Evolutionary conservation across 2,797 vertebrate species (phyloP), one percentile per base, ranked within the genome.

Genomic region (Enteromius treurensis): DNA sequence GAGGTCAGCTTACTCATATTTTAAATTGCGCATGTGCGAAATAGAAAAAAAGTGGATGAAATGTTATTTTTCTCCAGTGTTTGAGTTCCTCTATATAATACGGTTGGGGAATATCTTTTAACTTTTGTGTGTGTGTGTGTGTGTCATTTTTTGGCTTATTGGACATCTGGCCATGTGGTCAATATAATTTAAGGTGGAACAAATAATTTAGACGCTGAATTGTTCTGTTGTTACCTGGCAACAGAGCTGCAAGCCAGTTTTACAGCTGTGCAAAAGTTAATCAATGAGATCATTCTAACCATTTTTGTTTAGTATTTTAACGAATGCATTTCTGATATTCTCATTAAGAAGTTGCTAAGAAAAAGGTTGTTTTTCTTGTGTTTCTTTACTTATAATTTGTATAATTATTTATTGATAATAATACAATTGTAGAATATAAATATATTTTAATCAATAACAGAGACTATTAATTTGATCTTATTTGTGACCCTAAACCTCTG

Each of bases 171-270:
- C 55, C 17, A 73, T 73, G 69, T n/a, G 17, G 19, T 40, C 17
- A 1, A 75, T 40, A 64, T 26, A 1, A 53, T 81, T 81, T 74
- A 53, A 82, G 42, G 70, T 65, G 60, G 21, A 75, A 82, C 15
- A 21, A 17, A 51, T 37, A 37, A 74, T 26, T 74, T 4, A 49
- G 4, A 74, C 9, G 1, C 3, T 1, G 37, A 49, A 49, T 71
- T 60, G 10, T 40, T 40, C 69, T 19, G 21, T 45, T 3, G 68
- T 81, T 81, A 53, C 60, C 29, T 37, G 58, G 60, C 70, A 82
- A 82, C 80, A 65, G 42, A 81, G n/a, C 51, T 32, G 32, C 5
- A 5, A 19, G 7, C 5, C 5, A 69, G 1, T 29, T 80, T 70
- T 45, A 80, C 1, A 58, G 32, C 40, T 29, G 5, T 42, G 14